Conservation (phyloP, 2,113 vertebrate species). For the Helogale parvula region DNA sequence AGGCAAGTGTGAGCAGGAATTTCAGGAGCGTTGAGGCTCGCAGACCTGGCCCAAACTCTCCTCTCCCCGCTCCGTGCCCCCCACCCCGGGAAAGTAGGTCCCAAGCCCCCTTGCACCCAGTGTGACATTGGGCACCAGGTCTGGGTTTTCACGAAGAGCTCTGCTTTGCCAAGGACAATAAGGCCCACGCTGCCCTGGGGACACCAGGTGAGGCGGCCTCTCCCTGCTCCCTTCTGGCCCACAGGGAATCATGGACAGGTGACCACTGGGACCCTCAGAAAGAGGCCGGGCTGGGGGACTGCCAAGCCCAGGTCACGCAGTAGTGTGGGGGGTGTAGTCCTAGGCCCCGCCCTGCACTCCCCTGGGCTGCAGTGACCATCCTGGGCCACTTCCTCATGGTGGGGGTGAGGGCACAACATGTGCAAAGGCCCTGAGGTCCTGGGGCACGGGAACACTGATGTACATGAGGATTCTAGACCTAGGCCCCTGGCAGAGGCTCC, state of each 20-base stretch:
- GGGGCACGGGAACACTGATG: neutral
- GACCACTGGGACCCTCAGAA: neutral
- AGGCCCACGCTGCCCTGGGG: neutral
- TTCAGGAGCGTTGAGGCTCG: no score
- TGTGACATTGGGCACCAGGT: neutral
- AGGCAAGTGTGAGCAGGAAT: neutral
- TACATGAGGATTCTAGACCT: neutral
- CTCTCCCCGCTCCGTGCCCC: neutral
- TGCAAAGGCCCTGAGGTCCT: neutral
- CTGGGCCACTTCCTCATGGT: neutral
- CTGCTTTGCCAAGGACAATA: neutral
- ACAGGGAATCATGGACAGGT: neutral
- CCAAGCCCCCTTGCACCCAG: neutral
- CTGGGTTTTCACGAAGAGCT: neutral
- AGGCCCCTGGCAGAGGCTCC: no score
- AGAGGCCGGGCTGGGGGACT: neutral
- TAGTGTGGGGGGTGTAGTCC: neutral
- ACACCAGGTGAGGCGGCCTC: neutral
- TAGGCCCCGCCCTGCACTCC: neutral
- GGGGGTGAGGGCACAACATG: fast-evolving
- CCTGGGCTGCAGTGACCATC: neutral
- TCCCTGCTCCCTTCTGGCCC: neutral
- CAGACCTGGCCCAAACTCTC: neutral
- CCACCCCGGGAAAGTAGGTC: neutral
- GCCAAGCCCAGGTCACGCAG: neutral